Base-by-base conservation (phyloP, 2,888 invertebrate genomes). In the Eristalis tenax region DNA sequence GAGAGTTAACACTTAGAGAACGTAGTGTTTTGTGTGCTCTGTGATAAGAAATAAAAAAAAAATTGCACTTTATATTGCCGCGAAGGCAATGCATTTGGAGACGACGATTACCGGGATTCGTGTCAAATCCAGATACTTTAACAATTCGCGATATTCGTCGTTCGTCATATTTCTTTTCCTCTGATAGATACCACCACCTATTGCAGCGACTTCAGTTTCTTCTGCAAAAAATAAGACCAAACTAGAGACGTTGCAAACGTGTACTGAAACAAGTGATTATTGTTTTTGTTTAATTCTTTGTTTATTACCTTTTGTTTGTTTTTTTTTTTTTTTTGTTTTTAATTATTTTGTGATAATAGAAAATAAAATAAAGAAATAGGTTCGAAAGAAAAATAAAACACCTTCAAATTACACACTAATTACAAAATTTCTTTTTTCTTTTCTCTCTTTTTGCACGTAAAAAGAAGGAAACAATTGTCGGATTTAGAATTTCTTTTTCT, bases 331-430 rank as follows among this genome's bases (percentile, higher is more conserved):
- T 69, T 61, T 32, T 32, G 32, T 32, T 32, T 71, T 65, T 66
- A 69, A 82, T 80, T 73, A 75, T 83, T 83, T 83, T 83, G 83
- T 83, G 79, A 83, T 83, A 83, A 83, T 86, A 86, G 87, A 82
- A 87, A 83, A 87, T 83, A 83, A 87, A 83, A 87, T 79, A 83
- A 87, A 83, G 87, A 83, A 86, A 86, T 86, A 86, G 75, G 69
- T 79, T 83, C 75, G 70, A 79, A 75, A 83, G 85, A 83, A 83
- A 73, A 82, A 77, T 5, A 32, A 65, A 86, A 86, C 83, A 83
- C 83, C 83, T 86, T 83, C 65, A 79, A 74, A 76, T 80, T 76
- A 64, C 66, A 87, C 83, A 76, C 76, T 83, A 73, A 75, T 78
- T 71, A 79, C 35, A 82, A 66, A 73, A 73, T 79, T 71, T 68